These are phyloP conservation scores for Alethe castanea DNA, from an alignment of 2,113 vertebrate genomes.

Conservation along the genomic window DNA sequence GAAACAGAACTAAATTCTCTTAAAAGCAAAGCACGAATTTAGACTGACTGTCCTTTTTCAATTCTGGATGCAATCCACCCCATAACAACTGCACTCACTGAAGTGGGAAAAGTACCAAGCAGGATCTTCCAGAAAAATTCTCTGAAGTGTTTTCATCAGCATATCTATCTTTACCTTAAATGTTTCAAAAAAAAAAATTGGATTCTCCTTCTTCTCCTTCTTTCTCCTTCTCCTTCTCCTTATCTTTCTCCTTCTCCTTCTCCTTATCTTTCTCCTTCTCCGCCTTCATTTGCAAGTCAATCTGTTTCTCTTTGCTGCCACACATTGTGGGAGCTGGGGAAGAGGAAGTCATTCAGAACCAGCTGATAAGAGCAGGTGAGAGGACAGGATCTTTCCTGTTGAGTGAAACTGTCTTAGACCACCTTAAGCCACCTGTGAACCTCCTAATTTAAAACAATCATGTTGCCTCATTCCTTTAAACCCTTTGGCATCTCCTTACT, in stretches of 20 bases:
- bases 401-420: neutral
- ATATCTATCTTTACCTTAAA: neutral
- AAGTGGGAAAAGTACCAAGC: neutral
- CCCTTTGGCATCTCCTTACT: neutral
- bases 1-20: neutral
- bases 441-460: fast-evolving
- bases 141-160: neutral
- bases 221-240: too few relatives aligned
- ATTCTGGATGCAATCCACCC: fast-evolving
- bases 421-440: neutral
- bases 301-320: neutral
- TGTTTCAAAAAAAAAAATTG: neutral
- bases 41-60: neutral
- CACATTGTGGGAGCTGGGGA: neutral
- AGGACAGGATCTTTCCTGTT: neutral
- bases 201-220: neutral
- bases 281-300: too few relatives aligned
- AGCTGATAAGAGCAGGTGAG: neutral
- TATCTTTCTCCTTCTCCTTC: too few relatives aligned
- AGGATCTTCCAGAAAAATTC: neutral
- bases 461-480: neutral
- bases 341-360: neutral
- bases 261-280: too few relatives aligned
- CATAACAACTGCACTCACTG: neutral
- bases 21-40: neutral